phyloP scores from a whole-genome alignment of 2,888 invertebrate species.

The Chloromyia formosa region DNA sequence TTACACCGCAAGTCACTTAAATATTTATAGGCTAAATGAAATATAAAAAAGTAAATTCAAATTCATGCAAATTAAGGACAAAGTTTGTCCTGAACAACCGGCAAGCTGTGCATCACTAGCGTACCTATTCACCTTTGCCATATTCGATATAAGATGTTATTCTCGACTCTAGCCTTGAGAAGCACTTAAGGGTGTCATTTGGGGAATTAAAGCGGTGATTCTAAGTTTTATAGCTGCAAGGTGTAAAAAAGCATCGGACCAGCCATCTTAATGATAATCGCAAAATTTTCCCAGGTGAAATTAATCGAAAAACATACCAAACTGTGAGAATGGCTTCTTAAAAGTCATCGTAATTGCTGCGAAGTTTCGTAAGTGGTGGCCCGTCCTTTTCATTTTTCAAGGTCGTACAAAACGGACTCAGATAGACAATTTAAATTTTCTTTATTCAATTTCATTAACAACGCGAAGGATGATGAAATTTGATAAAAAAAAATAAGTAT shows the following conservation, averaged over 20 bases:
- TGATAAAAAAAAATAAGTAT: not conserved
- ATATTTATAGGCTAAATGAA: constrained; percentile 39
- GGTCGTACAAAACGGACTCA: not conserved
- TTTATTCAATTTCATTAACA: not conserved
- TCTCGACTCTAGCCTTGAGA: not conserved
- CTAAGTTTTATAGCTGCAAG: not conserved
- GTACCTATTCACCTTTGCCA: too few species aligned
- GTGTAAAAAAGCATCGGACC: not conserved
- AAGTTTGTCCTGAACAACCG: constrained; percentile 17
- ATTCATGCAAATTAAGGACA: constrained; percentile 25
- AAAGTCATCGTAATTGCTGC: constrained; percentile 7
- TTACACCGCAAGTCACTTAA: constrained; percentile 15
- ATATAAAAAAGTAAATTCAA: constrained; percentile 30
- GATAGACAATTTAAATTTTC: not conserved
- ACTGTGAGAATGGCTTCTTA: constrained; percentile 3
- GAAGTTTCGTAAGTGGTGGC: not conserved
- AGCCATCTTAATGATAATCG: not conserved
- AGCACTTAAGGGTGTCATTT: not conserved
- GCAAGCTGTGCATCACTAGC: not conserved
- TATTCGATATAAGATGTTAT: too few species aligned
- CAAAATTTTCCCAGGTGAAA: constrained; percentile 19
- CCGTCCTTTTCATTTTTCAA: not conserved
- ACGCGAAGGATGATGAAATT: too few species aligned
- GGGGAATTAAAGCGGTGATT: not conserved
- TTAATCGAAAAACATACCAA: constrained; percentile 27